Evolutionary conservation across 53 echinoderm and acorn worm species (phyloP).

Genomic region (Holothuria leucospilota): DNA sequence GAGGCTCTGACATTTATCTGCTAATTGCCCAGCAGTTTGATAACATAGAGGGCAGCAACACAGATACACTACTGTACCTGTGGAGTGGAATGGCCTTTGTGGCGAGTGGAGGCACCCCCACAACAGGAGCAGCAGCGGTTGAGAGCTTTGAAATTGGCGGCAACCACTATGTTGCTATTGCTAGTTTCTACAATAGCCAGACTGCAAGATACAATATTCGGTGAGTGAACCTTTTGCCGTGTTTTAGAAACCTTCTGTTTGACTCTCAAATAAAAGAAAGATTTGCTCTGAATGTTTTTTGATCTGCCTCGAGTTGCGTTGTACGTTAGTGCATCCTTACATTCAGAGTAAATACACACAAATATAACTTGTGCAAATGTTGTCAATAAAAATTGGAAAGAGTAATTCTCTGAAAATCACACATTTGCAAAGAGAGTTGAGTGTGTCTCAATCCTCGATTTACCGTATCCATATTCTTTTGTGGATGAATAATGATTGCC

Average conservation of each 20-base stretch:
- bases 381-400: no score
- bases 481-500: no score
- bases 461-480: no score
- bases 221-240: not conserved
- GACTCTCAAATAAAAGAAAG: no score
- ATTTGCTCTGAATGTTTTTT: no score
- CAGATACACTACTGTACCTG: conserved; percentile 73
- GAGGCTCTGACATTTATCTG: conserved; percentile 83
- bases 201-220: conserved; percentile 34
- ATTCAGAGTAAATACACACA: no score
- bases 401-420: no score
- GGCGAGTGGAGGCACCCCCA: conserved; percentile 41
- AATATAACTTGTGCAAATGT: no score
- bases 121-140: conserved; percentile 65
- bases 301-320: no score
- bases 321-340: no score
- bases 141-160: conserved; percentile 68
- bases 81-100: conserved; percentile 86
- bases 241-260: not conserved
- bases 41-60: conserved; percentile 68
- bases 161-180: conserved; percentile 83
- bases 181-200: conserved; percentile 79
- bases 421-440: no score
- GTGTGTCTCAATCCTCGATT: no score
- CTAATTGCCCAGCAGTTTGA: conserved; percentile 75